Evolutionary conservation across 1,140 invertebrate genomes (phyloP), one percentile per base, ranked within the genome.

Genomic region (Scaptodrosophila lebanonensis): DNA sequence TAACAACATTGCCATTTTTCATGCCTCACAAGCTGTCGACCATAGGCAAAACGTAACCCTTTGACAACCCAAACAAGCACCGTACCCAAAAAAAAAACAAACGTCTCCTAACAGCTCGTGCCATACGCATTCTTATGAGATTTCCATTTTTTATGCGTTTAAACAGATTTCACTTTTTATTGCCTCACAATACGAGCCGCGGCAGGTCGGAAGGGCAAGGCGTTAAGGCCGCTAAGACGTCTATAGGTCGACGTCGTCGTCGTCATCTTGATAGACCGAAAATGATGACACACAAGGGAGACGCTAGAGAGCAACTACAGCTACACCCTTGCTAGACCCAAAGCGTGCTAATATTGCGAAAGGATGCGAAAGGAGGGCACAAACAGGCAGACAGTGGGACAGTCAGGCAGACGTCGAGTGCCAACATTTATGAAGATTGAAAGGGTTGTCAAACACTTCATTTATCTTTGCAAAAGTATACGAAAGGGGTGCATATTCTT

Each of bases 381-480:
- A 48, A 13, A 62, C 38, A 57, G 52, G 29, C 35, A 39, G 30
- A 50, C 33, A 40, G 57, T 44, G 33, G 8, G 32, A 36, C 30
- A 35, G 17, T 12, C 40, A n/a, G 33, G 22, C 32, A 61, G 20
- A 47, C 13, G 62, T 56, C 75, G 75, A 83, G 66, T 84, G 79
- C 62, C 59, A 77, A 75, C 79, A 84, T 84, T 84, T 84, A 84
- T 84, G 79, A 84, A 84, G 79, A 84, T 84, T 84, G 79, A 84
- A 84, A 84, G 79, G 79, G 79, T 84, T 84, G 79, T 79, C 75
- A 83, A 83, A 83, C 75, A 82, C 75, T 82, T 82, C 75, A 82
- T 82, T 66, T 70, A 70, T 82, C 75, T 82, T 82, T 27, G 43
- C 42, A 62, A 17, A 9, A 17, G 32, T 17, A 42, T 22, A 30